phyloP scores from a whole-genome alignment of 92 coral and sea anemone species.

The Metridium senile region DNA sequence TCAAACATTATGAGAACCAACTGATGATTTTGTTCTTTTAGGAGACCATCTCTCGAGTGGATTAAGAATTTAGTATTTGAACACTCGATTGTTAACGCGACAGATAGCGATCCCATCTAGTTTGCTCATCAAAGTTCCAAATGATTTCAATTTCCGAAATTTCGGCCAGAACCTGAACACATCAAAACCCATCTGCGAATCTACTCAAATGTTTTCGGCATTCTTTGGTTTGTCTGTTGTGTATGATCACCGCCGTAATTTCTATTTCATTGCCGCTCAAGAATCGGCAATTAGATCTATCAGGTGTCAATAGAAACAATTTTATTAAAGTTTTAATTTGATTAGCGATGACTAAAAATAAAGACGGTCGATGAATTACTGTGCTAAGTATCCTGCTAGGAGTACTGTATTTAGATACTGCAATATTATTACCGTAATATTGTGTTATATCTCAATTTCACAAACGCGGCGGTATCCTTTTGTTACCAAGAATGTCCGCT shows the following conservation, averaged over 20 bases:
- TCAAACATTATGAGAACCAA: slow-evolving; percentile 68
- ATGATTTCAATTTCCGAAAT: slow-evolving; percentile 66
- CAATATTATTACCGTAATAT: slow-evolving; percentile 92
- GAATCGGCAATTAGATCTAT: slow-evolving; percentile 96
- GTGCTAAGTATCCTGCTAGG: slow-evolving; percentile 76
- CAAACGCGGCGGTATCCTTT: slow-evolving; percentile 81
- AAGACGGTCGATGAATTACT: slow-evolving; percentile 81
- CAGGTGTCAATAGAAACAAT: slow-evolving; percentile 98
- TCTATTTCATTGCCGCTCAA: slow-evolving; percentile 92
- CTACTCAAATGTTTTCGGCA: slow-evolving; percentile 82
- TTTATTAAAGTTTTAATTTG: slow-evolving; percentile 99
- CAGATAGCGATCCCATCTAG: slow-evolving; percentile 45
- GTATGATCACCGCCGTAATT: slow-evolving; percentile 90
- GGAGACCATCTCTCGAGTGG: slow-evolving; percentile 61
- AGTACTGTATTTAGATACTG: slow-evolving; percentile 68
- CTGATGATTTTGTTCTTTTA: slow-evolving; percentile 36
- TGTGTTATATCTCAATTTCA: slow-evolving; percentile 71
- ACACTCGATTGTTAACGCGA: slow-evolving; percentile 37
- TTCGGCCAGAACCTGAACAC: slow-evolving; percentile 44
- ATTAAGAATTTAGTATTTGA: slow-evolving; percentile 51
- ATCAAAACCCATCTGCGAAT: slow-evolving; percentile 81
- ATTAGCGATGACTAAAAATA: slow-evolving; percentile 90
- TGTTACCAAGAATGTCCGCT: slow-evolving; percentile 52
- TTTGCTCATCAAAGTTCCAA: slow-evolving; percentile 47
- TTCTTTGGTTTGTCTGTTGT: slow-evolving; percentile 64